Evolutionary conservation across 1,140 invertebrate species (phyloP), one percentile per base, ranked within the genome.

Genomic region (Trichonephila clavipes): DNA sequence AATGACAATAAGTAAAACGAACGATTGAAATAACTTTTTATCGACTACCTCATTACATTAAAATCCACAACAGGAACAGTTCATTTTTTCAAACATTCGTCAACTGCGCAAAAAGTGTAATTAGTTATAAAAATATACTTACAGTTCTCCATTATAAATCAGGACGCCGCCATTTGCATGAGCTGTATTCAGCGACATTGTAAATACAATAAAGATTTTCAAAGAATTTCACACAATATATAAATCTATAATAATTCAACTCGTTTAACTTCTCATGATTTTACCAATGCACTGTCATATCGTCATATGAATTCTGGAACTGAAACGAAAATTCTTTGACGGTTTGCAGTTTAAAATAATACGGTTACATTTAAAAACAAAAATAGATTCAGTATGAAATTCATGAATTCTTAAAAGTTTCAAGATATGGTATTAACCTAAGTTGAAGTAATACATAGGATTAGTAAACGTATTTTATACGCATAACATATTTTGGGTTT

Each of bases 101-200:
- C 19, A 88, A 88, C 86, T 88, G 86, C 86, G 86, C 59, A 88
- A 66, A 88, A 88, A 59, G n/a, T 24, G 34, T 6, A 40, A 69
- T 40, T n/a, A 7, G 58, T 44, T 85, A 83, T 62, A 82, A 64
- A 59, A 16, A n/a, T 16, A 44, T 58, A 96, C 97, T 97, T 97
- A 99, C 98, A 97, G 97, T 97, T 99, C 98, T 95, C 98, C 98
- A 94, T 97, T 97, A 96, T 98, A 98, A 95, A 99, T 98, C 61
- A 99, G 96, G 58, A 99, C 98, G 24, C 98, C 98, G 82, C 98
- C 98, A 95, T 98, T 98, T 21, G 98, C 97, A 95, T 99, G 98
- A 90, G 98, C 98, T 91, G 98, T 98, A 96, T 99, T 99, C 92
- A 99, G 96, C 94, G 98, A 98, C 98, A 99, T 99, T 91, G 94